A percentile compares a stretch with the other conserved stretches of the same genome.
phyloP scores from a whole-genome alignment of 2,888 invertebrate species.

The Yponomeuta malinellus region DNA sequence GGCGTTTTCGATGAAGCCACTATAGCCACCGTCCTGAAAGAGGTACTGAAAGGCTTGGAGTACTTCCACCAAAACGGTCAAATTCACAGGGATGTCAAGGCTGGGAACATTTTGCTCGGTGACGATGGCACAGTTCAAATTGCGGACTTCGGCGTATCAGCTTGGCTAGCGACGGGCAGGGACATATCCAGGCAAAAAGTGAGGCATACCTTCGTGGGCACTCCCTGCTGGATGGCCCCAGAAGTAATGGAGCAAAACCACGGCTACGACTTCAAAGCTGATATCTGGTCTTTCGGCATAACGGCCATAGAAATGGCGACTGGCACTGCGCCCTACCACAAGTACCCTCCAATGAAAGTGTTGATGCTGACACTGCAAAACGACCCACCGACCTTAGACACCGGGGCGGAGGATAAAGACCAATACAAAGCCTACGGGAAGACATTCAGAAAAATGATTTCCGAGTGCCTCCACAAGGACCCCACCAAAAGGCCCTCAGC shows the following conservation, averaged over 20 bases:
- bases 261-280: constrained; percentile 99
- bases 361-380: constrained; percentile 99
- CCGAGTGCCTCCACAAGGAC: constrained; percentile 98
- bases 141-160: constrained; percentile 99
- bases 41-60: constrained; percentile 97
- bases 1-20: constrained; percentile 99
- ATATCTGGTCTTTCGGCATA: constrained; percentile 89
- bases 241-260: constrained; percentile 99
- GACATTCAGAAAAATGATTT: constrained; percentile 97
- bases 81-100: constrained; percentile 96
- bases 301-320: constrained; percentile 99
- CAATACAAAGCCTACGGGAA: constrained; percentile 99
- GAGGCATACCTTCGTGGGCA: constrained; percentile 99
- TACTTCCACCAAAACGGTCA: constrained; percentile 98
- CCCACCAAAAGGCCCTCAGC: constrained; percentile 97
- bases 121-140: constrained; percentile 99
- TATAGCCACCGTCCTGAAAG: constrained; percentile 97
- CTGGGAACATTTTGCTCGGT: constrained; percentile 97
- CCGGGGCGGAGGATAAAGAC: constrained; percentile 97
- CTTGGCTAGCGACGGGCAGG: constrained; percentile 97
- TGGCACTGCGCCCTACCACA: constrained; percentile 99
- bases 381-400: constrained; percentile 98
- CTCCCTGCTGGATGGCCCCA: constrained; percentile 99
- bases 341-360: constrained; percentile 99
- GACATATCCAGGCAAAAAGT: constrained; percentile 97